Evolutionary conservation across 2,113 vertebrate species (phyloP).

Genomic region (Cavia porcellus): DNA sequence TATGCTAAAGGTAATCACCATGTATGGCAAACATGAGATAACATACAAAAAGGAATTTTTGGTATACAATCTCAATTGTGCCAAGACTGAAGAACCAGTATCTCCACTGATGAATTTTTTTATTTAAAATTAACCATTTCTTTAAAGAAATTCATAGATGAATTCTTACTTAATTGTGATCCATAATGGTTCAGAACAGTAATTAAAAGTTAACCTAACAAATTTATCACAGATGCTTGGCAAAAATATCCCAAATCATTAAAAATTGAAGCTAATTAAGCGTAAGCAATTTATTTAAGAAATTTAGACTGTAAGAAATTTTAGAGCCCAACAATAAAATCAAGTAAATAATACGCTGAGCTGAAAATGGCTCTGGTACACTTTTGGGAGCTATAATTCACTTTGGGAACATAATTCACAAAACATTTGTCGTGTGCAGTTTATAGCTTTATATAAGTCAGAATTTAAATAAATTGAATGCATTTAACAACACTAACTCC

Average conservation of each 20-base stretch:
- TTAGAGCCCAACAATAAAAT: conserved; percentile 58
- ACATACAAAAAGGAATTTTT: background rate
- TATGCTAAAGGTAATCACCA: background rate
- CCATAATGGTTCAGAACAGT: background rate
- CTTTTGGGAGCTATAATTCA: background rate
- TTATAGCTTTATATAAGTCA: conserved; percentile 71
- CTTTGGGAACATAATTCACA: conserved; percentile 32
- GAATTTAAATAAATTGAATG: conserved; percentile 53
- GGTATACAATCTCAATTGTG: background rate
- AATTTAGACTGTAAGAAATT: conserved; percentile 15
- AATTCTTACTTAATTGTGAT: background rate
- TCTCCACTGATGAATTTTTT: background rate
- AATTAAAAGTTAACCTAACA: background rate
- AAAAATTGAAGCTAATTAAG: background rate
- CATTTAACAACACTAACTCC: background rate
- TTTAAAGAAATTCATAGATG: background rate
- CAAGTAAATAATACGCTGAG: conserved; percentile 13
- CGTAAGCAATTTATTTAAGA: conserved; percentile 28
- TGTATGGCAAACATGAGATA: background rate
- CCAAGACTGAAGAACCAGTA: background rate
- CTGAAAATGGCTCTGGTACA: background rate
- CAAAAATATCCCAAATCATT: background rate
- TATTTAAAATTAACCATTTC: background rate
- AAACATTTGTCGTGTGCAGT: conserved; percentile 38
- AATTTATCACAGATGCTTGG: conserved; percentile 17